phyloP scores from a whole-genome alignment of 2,888 invertebrate genomes.

The Campoplex capitator region DNA sequence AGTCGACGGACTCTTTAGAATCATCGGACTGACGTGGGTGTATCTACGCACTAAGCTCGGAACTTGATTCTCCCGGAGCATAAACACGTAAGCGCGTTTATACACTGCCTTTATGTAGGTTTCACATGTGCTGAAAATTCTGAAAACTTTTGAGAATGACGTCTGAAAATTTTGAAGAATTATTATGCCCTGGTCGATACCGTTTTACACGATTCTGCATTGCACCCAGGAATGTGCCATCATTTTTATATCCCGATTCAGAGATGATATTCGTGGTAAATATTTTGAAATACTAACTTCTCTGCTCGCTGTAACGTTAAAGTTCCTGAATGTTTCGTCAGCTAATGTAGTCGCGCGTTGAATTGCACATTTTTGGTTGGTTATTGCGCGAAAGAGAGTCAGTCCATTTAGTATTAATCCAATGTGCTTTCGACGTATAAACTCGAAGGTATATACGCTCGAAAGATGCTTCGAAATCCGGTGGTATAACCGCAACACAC shows the following conservation, averaged over 20 bases:
- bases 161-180: not conserved
- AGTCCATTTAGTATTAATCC: not conserved
- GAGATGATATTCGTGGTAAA: too few species aligned
- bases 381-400: not conserved
- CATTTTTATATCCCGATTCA: not conserved
- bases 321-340: not conserved
- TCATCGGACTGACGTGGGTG: constrained; percentile 17
- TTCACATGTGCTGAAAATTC: not conserved
- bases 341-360: not conserved
- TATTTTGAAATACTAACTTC: not conserved
- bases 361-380: not conserved
- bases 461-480: constrained; percentile 12
- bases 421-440: constrained; percentile 7
- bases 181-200: not conserved
- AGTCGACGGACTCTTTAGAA: constrained; percentile 45
- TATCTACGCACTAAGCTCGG: constrained; percentile 21
- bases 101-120: not conserved
- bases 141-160: not conserved
- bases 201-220: not conserved
- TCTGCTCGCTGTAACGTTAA: not conserved
- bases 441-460: not conserved
- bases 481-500: constrained; percentile 25
- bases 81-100: not conserved
- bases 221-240: not conserved
- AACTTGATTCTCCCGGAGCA: constrained; percentile 2